phyloP scores from a whole-genome alignment of 2,888 invertebrate genomes.

The Erebia epiphron region DNA sequence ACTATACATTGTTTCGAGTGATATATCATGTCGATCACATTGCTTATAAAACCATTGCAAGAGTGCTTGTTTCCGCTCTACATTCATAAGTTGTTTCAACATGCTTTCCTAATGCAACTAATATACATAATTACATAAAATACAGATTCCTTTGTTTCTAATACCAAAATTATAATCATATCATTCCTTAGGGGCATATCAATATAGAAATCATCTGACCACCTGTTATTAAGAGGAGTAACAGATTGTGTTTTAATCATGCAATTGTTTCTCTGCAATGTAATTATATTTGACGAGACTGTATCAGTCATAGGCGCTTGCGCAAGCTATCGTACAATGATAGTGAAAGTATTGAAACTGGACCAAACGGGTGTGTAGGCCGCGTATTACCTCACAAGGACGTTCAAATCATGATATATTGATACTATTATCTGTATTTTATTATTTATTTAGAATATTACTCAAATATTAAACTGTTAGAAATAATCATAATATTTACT shows the following conservation, averaged over 20 bases:
- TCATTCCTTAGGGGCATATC: conserved; percentile 8
- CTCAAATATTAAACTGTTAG: too few species aligned
- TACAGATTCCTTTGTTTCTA: not conserved
- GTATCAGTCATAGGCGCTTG: conserved; percentile 57
- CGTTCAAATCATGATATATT: conserved; percentile 56
- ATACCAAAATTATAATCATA: not conserved
- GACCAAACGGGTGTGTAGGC: conserved; percentile 68
- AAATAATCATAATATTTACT: too few species aligned
- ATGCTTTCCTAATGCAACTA: not conserved
- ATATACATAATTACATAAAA: not conserved
- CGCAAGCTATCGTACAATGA: conserved; percentile 70
- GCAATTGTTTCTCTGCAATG: conserved; percentile 31
- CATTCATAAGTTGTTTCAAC: not conserved
- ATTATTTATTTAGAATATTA: not conserved
- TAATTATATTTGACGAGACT: conserved; percentile 45
- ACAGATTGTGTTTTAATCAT: conserved; percentile 25
- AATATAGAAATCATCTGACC: conserved; percentile 9
- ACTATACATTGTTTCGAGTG: not conserved
- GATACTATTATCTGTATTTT: conserved; percentile 18
- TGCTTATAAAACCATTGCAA: conserved; percentile 2
- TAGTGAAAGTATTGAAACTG: conserved; percentile 78
- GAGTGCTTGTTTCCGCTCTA: conserved; percentile 9
- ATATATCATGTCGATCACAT: conserved; percentile 4
- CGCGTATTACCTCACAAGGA: conserved; percentile 71
- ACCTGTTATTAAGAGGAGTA: conserved; percentile 20